Percentiles rank a stretch among this genome's conserved stretches.
Evolutionary conservation across 2,888 invertebrate genomes (phyloP).

Genomic region (Saturnia pavonia): DNA sequence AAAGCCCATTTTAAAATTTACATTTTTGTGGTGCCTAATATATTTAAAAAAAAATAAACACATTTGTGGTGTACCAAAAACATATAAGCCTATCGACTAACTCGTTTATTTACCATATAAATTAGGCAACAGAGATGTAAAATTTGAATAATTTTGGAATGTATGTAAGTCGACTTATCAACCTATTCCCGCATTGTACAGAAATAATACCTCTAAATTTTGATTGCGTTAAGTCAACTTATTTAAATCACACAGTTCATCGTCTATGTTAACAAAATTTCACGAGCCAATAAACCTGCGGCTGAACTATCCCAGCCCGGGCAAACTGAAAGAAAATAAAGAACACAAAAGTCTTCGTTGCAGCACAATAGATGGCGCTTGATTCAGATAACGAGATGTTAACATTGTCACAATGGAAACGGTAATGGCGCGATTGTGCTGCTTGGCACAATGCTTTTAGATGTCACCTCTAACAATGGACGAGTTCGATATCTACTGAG

Average conservation of each 20-base stretch:
- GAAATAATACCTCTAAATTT: too few relatives aligned
- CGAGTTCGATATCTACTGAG: slow-evolving; percentile 69
- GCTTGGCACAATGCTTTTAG: slow-evolving; percentile 77
- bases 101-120: too few relatives aligned
- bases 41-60: too few relatives aligned
- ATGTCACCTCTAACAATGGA: slow-evolving; percentile 76
- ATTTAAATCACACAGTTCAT: not conserved
- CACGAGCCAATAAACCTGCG: slow-evolving; percentile 38
- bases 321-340: slow-evolving; percentile 52
- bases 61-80: too few relatives aligned
- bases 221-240: not conserved
- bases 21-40: too few relatives aligned
- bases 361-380: slow-evolving; percentile 80
- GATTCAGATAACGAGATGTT: slow-evolving; percentile 81
- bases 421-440: slow-evolving; percentile 79
- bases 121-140: too few relatives aligned
- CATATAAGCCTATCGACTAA: too few relatives aligned
- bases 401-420: slow-evolving; percentile 79
- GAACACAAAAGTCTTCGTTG: slow-evolving; percentile 66
- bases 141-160: too few relatives aligned
- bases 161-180: too few relatives aligned
- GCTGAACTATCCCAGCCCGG: slow-evolving; percentile 50
- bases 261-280: not conserved
- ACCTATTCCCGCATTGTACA: too few relatives aligned
- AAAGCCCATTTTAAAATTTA: too few relatives aligned